These are phyloP conservation scores for Caenorhabditis tropicalis DNA, from an alignment of 1,140 invertebrate genomes.

Conservation along the genomic window DNA sequence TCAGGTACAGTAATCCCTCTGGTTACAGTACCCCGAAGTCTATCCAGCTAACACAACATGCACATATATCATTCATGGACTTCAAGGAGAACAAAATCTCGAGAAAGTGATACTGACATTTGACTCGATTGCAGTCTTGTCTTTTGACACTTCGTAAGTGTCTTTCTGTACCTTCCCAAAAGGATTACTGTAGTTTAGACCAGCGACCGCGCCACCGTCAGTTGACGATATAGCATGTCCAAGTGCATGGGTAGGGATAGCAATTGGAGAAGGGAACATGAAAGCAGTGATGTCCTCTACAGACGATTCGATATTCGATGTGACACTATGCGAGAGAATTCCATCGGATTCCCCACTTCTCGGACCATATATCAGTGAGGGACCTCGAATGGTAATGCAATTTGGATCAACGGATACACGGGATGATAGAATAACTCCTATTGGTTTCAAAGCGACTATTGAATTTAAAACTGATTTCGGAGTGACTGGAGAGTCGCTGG, in stretches of 20 bases:
- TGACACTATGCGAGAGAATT: conserved; percentile 63
- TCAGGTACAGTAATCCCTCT: conserved; percentile 61
- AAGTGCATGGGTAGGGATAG: conserved; percentile 67
- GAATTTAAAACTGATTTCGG: conserved; percentile 72
- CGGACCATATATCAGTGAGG: conserved; percentile 60
- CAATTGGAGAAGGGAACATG: conserved; percentile 60
- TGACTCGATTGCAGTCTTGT: conserved; percentile 62
- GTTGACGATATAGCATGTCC: conserved; percentile 48
- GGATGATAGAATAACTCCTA: conserved; percentile 49
- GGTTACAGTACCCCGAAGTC: conserved; percentile 63
- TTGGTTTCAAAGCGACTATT: conserved; percentile 65
- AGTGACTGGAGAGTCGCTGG: conserved; percentile 66
- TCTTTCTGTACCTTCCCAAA: no score
- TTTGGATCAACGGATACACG: conserved; percentile 60
- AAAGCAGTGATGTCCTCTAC: conserved; percentile 65
- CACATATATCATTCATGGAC: conserved; percentile 70
- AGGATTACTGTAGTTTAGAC: neutral
- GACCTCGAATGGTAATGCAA: conserved; percentile 69
- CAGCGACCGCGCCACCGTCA: neutral
- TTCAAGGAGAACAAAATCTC: conserved; percentile 71
- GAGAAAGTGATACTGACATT: conserved; percentile 70
- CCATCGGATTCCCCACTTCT: conserved; percentile 49
- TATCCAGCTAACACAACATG: conserved; percentile 71
- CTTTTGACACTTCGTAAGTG: conserved; percentile 51
- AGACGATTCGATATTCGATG: conserved; percentile 68